Base-by-base conservation (phyloP, 2,888 invertebrate species). In the Hydrotaea cyrtoneurina region DNA sequence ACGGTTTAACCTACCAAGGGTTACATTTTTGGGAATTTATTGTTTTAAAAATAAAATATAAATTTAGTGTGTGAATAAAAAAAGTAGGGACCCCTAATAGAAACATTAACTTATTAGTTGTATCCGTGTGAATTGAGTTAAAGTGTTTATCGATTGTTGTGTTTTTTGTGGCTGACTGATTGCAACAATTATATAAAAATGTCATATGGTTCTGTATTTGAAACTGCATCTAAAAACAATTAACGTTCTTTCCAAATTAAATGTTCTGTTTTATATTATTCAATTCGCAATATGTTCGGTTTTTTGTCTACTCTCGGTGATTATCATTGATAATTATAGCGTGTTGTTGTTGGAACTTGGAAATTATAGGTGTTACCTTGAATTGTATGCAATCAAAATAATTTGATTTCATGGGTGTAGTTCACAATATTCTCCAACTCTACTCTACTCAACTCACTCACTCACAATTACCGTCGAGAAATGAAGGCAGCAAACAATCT, bases 391-490 rank as follows among this genome's bases (percentile, higher is more conserved):
- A 80, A 71, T 85, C 77, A 79, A 77, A 85, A 74, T 77, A 77
- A 36, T 85, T 85, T 85, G 82, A 85, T 82, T 82, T 85, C 82
- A 85, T 85, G 85, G 85, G 85, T 85, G 82, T 85, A 85, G 82
- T 85, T 85, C 82, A 80, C 79, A 82, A 80, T 77, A 26, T 46
- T 46, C 26, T 17, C 66, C 77, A 72, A n/a, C 23, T 36, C 50
- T 13, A 69, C 19, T 46, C 50, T 13, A 69, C 26, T 0, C 36
- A 36, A 17, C 36, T 66, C 21, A 11, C 36, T 66, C 21, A 11
- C 19, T 13, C 43, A 36, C 62, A 62, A 62, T 31, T 62, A 31
- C 62, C 10, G 36, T 31, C 17, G 4, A 15, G 59, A 11, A 23
- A 15, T 26, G 26, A 5, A n/a, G 36, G 15, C 31, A 31, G n/a